Evolutionary conservation across 2,888 invertebrate genomes (phyloP), one percentile per base, ranked within the genome.

Genomic region (Acanthosepion pharaonis): DNA sequence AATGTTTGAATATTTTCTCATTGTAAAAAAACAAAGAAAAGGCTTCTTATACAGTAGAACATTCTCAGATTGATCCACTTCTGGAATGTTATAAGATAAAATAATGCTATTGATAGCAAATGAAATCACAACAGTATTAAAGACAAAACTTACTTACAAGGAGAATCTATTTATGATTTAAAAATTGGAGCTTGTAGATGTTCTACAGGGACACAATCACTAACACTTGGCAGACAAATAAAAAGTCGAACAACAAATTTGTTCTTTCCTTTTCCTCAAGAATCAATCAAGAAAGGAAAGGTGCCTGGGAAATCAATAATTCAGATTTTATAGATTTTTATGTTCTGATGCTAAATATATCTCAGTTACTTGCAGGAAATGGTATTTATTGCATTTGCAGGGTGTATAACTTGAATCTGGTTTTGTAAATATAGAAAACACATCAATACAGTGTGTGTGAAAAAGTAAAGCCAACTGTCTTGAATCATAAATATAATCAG

Each of bases 261-360:
- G 15, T 18, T 78, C 78, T 78, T 78, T 78, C 78, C 11, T n/a
- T 78, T 78, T 78, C 33, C n/a, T 78, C 78, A 78, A n/a, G 78
- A 78, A 78, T 78, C 78, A 78, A 78, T 78, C 78, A 78, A 78
- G 78, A 78, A 78, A 78, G 78, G 11, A 33, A 78, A 78, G n/a
- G 15, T 78, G 78, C 78, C n/a, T n/a, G 78, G 11, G n/a, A 78
- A n/a, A 78, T 78, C 78, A 78, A 78, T 78, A 78, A 78, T 78
- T 78, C 78, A 78, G 78, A 78, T 78, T 78, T 78, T n/a, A 78
- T 78, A 78, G 78, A 78, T 78, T 78, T n/a, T n/a, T n/a, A 33
- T 78, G 78, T 78, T 78, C 78, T 78, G n/a, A n/a, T n/a, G n/a
- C 78, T 78, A 78, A n/a, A n/a, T 78, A 78, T 78, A 78, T n/a